phyloP scores from a whole-genome alignment of 2,797 vertebrate species.

The Eulemur mongoz region DNA sequence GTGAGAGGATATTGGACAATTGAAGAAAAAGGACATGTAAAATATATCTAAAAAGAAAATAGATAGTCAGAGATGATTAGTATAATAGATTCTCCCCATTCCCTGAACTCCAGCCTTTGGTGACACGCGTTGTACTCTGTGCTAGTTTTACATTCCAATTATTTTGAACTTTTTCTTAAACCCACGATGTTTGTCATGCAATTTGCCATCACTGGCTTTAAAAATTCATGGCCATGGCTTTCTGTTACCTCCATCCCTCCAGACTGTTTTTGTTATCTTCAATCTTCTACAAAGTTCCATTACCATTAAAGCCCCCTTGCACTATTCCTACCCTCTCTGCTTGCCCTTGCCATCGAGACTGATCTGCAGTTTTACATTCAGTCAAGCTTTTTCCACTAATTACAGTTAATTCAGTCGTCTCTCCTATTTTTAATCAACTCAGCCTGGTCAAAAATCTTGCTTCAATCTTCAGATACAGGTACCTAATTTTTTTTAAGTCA shows the following conservation, averaged over 20 bases:
- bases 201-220: neutral
- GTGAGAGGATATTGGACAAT: neutral
- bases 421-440: neutral
- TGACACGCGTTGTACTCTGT: neutral
- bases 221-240: neutral
- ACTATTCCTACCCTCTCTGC: neutral
- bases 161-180: neutral
- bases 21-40: neutral
- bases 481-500: neutral
- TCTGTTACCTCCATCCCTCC: neutral
- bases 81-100: neutral
- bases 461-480: neutral
- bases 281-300: neutral
- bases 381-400: neutral
- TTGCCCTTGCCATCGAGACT: neutral
- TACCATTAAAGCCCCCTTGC: neutral
- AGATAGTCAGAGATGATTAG: neutral
- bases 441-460: neutral
- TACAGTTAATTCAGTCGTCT: neutral
- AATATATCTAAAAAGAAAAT: neutral
- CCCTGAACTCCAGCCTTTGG: rapidly evolving
- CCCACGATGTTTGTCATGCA: neutral
- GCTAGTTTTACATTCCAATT: neutral
- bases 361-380: neutral
- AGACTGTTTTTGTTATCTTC: neutral